These are phyloP conservation scores for Delichon dasypus DNA, from an alignment of 2,797 vertebrate species.

Conservation along the genomic window DNA sequence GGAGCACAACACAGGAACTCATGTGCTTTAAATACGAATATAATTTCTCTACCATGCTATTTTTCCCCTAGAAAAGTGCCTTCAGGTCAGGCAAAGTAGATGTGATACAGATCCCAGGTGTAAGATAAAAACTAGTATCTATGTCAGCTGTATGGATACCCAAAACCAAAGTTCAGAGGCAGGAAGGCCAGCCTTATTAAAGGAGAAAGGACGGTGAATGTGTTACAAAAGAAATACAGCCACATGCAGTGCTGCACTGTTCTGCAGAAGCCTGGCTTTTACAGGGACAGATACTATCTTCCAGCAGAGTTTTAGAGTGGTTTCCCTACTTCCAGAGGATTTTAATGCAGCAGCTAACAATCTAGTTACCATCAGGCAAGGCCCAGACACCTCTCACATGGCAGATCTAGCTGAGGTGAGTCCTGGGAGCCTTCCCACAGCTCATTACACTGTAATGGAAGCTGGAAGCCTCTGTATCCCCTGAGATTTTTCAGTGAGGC, in stretches of 20 bases:
- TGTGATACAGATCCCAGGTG: not conserved
- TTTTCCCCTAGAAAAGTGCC: not conserved
- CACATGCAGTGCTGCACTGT: rapidly evolving
- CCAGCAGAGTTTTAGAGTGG: not conserved
- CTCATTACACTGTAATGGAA: not conserved
- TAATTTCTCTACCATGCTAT: not conserved
- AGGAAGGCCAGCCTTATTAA: not conserved
- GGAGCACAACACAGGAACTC: not conserved
- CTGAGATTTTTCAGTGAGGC: not conserved
- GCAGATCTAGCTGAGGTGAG: not conserved
- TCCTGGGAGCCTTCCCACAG: not conserved
- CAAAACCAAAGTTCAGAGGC: not conserved
- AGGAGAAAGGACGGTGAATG: not conserved
- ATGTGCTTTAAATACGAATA: not conserved
- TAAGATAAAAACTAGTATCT: not conserved
- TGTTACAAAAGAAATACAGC: not conserved
- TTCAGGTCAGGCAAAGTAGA: not conserved
- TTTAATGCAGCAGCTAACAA: not conserved
- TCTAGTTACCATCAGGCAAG: not conserved
- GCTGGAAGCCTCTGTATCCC: not conserved
- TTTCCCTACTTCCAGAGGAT: not conserved
- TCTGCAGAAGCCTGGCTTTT: not conserved
- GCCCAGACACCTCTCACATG: not conserved
- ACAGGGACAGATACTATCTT: not conserved
- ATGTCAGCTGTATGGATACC: not conserved